These are phyloP conservation scores for Xenopus tropicalis DNA, from an alignment of 2,113 vertebrate species.

Conservation along the genomic window DNA sequence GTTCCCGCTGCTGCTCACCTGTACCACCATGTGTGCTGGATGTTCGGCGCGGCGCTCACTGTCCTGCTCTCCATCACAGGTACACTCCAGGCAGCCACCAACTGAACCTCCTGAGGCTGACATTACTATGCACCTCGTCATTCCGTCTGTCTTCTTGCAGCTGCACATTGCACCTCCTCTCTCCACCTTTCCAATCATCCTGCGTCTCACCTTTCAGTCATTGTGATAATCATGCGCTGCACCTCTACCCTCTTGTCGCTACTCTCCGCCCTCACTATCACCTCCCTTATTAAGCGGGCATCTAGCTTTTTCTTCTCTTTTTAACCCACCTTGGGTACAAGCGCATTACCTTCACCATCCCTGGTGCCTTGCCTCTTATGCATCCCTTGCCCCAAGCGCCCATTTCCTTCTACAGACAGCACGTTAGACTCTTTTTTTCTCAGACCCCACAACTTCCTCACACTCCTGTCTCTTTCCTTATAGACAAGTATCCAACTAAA, in stretches of 20 bases:
- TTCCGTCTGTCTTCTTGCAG: background rate
- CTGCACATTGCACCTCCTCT: background rate
- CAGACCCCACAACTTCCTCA: too few species aligned
- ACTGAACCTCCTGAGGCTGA: background rate
- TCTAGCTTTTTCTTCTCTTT: too few species aligned
- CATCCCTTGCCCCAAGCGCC: too few species aligned
- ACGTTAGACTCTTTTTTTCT: too few species aligned
- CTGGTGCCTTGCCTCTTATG: too few species aligned
- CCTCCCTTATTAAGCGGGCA: background rate
- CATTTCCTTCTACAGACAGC: too few species aligned
- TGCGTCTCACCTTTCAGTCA: background rate
- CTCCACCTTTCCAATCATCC: background rate
- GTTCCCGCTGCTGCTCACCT: background rate
- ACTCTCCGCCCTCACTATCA: background rate
- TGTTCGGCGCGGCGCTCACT: constrained; percentile 16
- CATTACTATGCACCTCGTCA: background rate
- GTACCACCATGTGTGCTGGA: constrained; percentile 10
- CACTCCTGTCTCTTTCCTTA: too few species aligned
- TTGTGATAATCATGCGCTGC: background rate
- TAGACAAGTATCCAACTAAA: too few species aligned
- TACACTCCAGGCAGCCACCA: background rate
- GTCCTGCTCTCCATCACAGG: constrained; percentile 26
- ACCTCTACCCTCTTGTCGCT: background rate
- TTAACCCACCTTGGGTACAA: too few species aligned
- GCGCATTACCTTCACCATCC: too few species aligned